A percentile compares a stretch with the other conserved stretches of the same genome.
Conservation (phyloP, 1,140 invertebrate species). For the Zaprionus ornatus region DNA sequence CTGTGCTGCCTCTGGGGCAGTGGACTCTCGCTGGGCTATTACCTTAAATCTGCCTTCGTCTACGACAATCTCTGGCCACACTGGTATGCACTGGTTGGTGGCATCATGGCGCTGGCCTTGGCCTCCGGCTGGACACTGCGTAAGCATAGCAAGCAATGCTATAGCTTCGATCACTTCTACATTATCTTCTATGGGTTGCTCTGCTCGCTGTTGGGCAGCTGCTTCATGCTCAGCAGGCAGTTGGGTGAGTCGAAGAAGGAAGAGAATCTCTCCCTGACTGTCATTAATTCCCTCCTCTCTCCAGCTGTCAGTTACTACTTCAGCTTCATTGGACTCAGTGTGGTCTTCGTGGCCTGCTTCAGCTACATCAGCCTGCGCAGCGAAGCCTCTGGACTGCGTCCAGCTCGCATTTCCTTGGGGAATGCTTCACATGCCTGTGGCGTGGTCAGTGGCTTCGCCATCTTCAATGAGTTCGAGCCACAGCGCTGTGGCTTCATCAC, state of each 20-base stretch:
- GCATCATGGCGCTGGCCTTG: constrained; percentile 38
- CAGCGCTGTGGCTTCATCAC: constrained; percentile 56
- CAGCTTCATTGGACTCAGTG: constrained; percentile 65
- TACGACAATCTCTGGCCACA: constrained; percentile 75
- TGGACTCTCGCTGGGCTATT: constrained; percentile 73
- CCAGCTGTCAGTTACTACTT: constrained; percentile 76
- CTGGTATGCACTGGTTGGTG: constrained; percentile 63
- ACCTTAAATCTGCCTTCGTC: constrained; percentile 70
- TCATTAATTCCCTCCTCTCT: background rate
- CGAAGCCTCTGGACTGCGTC: constrained; percentile 55
- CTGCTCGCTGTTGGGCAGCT: constrained; percentile 69
- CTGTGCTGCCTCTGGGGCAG: constrained; percentile 65
- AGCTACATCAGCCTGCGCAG: constrained; percentile 71
- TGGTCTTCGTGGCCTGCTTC: constrained; percentile 63
- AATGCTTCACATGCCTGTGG: constrained; percentile 64
- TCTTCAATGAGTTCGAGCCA: constrained; percentile 78
- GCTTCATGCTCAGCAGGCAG: constrained; percentile 75
- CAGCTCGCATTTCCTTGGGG: constrained; percentile 61
- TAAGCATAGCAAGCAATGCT: constrained; percentile 59
- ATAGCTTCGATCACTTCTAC: constrained; percentile 75
- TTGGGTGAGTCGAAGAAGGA: constrained; percentile 54
- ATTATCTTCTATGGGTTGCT: constrained; percentile 74
- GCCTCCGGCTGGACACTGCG: constrained; percentile 63
- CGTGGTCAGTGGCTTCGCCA: constrained; percentile 56
- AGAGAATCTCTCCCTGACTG: background rate